Evolutionary conservation across 2,113 vertebrate species (phyloP).

Genomic region (Rattus rattus): DNA sequence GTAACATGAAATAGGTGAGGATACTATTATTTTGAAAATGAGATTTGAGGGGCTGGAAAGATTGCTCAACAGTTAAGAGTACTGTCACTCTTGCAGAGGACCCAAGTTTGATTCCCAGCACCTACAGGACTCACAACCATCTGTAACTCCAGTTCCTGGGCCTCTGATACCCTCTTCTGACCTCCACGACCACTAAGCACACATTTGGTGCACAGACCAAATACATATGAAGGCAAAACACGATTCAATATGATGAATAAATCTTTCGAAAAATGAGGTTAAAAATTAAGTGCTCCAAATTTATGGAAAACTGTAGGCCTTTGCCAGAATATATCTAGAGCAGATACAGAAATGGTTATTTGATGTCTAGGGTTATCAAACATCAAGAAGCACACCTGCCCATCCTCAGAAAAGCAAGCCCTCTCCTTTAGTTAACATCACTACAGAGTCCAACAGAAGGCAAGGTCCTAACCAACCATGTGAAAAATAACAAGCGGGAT

Average conservation of each 20-base stretch:
- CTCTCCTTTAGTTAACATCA: slow-evolving; percentile 20
- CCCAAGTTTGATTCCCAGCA: not conserved
- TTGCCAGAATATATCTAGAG: slow-evolving; percentile 2
- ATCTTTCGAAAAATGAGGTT: not conserved
- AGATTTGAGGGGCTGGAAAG: not conserved
- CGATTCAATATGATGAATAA: not conserved
- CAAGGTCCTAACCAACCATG: not conserved
- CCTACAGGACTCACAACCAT: not conserved
- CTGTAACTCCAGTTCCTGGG: not conserved
- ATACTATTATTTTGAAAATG: slow-evolving; percentile 26
- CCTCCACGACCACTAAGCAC: not conserved
- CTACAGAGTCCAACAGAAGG: not conserved
- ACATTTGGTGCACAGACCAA: not conserved
- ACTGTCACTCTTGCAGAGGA: not conserved
- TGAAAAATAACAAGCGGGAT: slow-evolving; percentile 2
- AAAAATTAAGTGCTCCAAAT: slow-evolving; percentile 56
- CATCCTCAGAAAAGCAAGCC: not conserved
- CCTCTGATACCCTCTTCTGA: not conserved
- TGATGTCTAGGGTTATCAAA: slow-evolving; percentile 31
- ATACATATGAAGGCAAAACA: not conserved
- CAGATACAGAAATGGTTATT: slow-evolving; percentile 37
- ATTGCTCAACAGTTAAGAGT: not conserved
- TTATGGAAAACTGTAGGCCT: slow-evolving; percentile 16
- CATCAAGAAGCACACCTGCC: not conserved
- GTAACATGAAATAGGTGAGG: not conserved